Percentiles rank a stretch among this genome's conserved stretches.
Conservation (phyloP, 2,888 invertebrate genomes). For the Pristionchus japonicus region DNA sequence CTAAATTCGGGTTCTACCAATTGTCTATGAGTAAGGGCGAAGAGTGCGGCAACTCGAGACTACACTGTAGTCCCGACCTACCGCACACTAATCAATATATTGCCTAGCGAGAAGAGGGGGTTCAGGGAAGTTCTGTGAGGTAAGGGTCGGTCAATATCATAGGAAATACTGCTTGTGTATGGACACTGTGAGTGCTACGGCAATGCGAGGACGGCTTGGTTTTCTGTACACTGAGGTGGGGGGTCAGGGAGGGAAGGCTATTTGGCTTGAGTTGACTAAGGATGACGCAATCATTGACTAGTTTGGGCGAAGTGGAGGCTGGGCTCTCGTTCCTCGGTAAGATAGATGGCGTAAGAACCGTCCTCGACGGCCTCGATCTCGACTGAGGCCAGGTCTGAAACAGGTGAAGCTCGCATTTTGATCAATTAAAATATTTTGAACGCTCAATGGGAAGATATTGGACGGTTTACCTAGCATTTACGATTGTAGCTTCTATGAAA, state of each 20-base stretch:
- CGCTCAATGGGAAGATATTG: too few species aligned
- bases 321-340: slow-evolving; percentile 74
- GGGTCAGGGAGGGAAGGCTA: not conserved
- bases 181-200: slow-evolving; percentile 2
- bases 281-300: slow-evolving; percentile 44
- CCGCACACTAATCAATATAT: slow-evolving; percentile 20
- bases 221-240: slow-evolving; percentile 4
- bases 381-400: slow-evolving; percentile 79
- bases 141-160: not conserved
- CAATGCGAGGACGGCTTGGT: not conserved
- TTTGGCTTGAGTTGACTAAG: slow-evolving; percentile 18
- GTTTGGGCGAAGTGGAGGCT: slow-evolving; percentile 18
- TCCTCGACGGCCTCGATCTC: slow-evolving; percentile 84
- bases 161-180: slow-evolving; percentile 20
- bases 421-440: slow-evolving; percentile 68
- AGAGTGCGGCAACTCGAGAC: not conserved
- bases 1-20: not conserved
- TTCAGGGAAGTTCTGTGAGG: not conserved
- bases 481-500: too few species aligned
- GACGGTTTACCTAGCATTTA: too few species aligned
- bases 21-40: not conserved
- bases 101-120: slow-evolving; percentile 25
- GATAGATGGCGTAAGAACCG: slow-evolving; percentile 77
- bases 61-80: not conserved
- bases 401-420: not conserved